A percentile compares a stretch with the other conserved stretches of the same genome.
These are phyloP conservation scores for Syrrhaptes paradoxus DNA, from an alignment of 2,113 vertebrate species.

Conservation along the genomic window DNA sequence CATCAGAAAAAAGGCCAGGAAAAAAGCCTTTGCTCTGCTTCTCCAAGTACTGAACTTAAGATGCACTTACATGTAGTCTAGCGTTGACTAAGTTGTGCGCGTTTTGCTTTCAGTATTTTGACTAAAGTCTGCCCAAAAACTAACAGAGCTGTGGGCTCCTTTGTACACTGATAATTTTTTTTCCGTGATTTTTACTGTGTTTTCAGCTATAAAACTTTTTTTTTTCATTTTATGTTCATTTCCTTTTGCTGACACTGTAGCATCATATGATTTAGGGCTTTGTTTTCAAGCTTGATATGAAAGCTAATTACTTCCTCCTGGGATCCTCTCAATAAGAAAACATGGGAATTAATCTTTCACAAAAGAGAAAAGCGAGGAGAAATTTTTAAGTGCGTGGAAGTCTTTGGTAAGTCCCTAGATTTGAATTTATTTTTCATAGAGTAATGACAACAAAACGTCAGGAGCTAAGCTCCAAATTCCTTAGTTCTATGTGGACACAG, in stretches of 20 bases:
- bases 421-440: background rate
- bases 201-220: background rate
- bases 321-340: constrained; percentile 8
- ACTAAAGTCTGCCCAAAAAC: background rate
- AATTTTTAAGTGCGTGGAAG: background rate
- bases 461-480: background rate
- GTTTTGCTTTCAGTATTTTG: background rate
- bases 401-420: background rate
- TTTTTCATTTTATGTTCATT: background rate
- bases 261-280: constrained; percentile 32
- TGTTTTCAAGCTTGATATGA: constrained; percentile 49
- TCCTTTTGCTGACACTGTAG: constrained; percentile 23
- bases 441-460: background rate
- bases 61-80: no score
- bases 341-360: constrained; percentile 1
- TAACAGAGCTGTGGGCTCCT: background rate
- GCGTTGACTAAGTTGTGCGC: background rate
- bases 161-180: background rate
- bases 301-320: constrained; percentile 48
- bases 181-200: background rate
- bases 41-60: background rate
- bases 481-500: background rate
- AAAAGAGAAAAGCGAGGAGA: background rate
- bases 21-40: background rate
- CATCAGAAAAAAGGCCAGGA: background rate